Percentiles rank a stretch among this genome's conserved stretches.
Evolutionary conservation across 2,797 vertebrate species (phyloP).

Genomic region (Oreochromis grahami): DNA sequence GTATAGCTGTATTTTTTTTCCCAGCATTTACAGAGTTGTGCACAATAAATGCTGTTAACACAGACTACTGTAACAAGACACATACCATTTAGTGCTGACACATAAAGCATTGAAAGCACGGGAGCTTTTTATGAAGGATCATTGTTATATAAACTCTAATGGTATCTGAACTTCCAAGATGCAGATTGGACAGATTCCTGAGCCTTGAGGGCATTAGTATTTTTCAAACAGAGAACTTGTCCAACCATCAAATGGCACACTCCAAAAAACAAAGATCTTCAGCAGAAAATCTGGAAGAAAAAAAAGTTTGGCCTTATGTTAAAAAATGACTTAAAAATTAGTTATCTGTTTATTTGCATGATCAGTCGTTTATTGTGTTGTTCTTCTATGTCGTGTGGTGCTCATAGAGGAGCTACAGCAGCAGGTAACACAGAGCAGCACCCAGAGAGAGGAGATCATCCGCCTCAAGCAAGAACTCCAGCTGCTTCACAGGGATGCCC

Average conservation of each 20-base stretch:
- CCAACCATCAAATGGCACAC: not conserved
- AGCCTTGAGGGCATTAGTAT: not conserved
- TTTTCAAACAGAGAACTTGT: not conserved
- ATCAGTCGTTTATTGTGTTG: not conserved
- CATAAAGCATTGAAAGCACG: not conserved
- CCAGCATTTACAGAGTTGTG: not conserved
- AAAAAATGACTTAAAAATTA: not conserved
- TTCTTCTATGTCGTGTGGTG: not conserved
- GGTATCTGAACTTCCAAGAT: not conserved
- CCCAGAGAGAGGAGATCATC: slow-evolving; percentile 84
- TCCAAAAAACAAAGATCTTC: not conserved
- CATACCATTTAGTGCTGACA: not conserved
- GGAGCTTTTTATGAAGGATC: not conserved
- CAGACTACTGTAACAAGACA: not conserved
- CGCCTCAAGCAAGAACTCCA: slow-evolving; percentile 83
- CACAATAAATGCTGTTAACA: not conserved
- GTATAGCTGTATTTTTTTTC: not conserved
- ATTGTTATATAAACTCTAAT: not conserved
- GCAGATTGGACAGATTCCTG: not conserved
- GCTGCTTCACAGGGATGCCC: slow-evolving; percentile 73
- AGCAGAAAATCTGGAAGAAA: not conserved
- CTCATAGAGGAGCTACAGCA: slow-evolving; percentile 55
- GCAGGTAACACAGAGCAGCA: slow-evolving; percentile 76
- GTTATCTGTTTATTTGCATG: not conserved
- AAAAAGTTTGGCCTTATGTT: not conserved